Percentiles rank a stretch among this genome's conserved stretches.
Evolutionary conservation across 1,140 invertebrate species (phyloP).

Genomic region (Bombus breviceps): DNA sequence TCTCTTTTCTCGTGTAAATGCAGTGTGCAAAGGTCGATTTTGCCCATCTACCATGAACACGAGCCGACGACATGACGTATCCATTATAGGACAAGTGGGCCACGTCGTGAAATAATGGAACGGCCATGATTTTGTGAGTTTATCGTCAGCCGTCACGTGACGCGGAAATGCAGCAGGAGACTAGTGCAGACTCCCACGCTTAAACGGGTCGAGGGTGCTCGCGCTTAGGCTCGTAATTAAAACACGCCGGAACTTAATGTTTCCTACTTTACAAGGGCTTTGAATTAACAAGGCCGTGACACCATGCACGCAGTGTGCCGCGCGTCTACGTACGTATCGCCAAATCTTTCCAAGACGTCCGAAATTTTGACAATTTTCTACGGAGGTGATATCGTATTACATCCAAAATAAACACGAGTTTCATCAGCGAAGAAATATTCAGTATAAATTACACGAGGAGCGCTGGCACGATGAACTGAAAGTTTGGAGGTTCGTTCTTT

Average conservation of each 20-base stretch:
- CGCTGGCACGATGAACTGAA: no score
- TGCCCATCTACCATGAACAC: background rate
- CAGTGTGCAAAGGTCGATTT: conserved; percentile 9
- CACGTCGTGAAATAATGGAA: conserved; percentile 56
- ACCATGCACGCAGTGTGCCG: background rate
- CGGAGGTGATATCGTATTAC: no score
- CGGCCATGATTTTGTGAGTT: conserved; percentile 56
- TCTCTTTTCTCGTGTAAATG: conserved; percentile 1
- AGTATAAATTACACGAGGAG: no score
- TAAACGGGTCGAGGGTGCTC: conserved; percentile 60
- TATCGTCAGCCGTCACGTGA: conserved; percentile 62
- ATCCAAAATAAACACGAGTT: no score
- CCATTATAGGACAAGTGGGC: conserved; percentile 46
- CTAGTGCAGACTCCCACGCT: conserved; percentile 42
- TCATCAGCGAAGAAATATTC: background rate
- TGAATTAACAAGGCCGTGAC: conserved; percentile 25
- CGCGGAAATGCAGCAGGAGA: conserved; percentile 58
- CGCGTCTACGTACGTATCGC: background rate
- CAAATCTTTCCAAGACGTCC: no score
- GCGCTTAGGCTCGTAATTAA: conserved; percentile 69
- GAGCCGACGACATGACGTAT: conserved; percentile 37
- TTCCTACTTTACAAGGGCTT: conserved; percentile 59
- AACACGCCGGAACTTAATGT: conserved; percentile 69
- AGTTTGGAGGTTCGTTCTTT: background rate
- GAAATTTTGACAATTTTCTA: no score